Conservation (phyloP, 2,113 vertebrate species). For the Passer domesticus region DNA sequence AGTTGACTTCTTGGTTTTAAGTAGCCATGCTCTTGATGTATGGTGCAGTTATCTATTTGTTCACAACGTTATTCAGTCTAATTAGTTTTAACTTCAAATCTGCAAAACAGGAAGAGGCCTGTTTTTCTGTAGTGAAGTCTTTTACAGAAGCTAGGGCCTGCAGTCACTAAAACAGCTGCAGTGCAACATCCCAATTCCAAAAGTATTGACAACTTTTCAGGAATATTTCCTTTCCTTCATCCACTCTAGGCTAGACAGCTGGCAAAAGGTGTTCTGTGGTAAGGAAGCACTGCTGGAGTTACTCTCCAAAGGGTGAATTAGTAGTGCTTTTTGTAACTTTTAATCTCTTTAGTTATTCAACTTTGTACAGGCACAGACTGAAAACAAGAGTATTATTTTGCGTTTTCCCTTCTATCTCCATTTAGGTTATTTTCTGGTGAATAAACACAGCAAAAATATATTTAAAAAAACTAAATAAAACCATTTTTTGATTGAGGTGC, state of each 20-base stretch:
- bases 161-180: background rate
- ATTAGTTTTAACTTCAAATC: background rate
- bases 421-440: background rate
- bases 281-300: background rate
- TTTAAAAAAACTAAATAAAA: rapidly evolving
- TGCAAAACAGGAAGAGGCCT: background rate
- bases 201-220: background rate
- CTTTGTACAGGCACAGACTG: background rate
- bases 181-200: background rate
- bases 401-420: background rate
- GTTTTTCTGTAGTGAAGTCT: background rate
- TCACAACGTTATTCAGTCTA: background rate
- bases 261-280: background rate
- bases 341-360: background rate
- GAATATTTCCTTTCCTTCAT: background rate
- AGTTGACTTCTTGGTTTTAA: background rate
- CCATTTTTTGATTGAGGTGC: background rate
- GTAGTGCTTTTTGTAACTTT: background rate
- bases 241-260: background rate
- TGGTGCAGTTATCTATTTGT: background rate
- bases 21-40: background rate
- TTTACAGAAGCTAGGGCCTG: background rate
- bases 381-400: background rate
- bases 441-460: background rate
- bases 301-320: background rate